Base-by-base conservation (phyloP, 53 echinoderm and acorn worm genomes). In the Astropecten irregularis region DNA sequence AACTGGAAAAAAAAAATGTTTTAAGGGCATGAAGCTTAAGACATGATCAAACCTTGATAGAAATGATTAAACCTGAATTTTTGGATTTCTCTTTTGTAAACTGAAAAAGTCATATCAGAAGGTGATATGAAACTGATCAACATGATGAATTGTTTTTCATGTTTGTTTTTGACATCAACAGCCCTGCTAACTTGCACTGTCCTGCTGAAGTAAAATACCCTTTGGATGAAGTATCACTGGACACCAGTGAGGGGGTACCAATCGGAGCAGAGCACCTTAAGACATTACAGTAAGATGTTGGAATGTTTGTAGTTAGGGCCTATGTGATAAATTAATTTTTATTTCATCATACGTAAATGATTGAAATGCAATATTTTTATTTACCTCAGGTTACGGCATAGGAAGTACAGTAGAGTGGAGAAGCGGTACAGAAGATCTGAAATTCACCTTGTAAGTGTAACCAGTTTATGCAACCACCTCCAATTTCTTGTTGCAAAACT, bases 211-310 rank as follows among this genome's bases (percentile, higher is more conserved):
- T 68, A 4, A 58, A 65, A 37, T 21, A 15, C 32, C 68, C 60
- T 2, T 54, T 71, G 36, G 77, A 76, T n/a, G 44, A 52, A 46
- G 76, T 46, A n/a, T 40, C 38, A 13, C 44, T 89, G 1, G 85
- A 63, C 67, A 66, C 85, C 18, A 50, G 71, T 0, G 50, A 79
- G 14, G 87, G 79, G 30, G 14, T 88, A n/a, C 93, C 93, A 54
- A 72, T 60, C 30, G 85, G 85, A 73, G 82, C 79, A 35, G 88
- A 88, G 35, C 59, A 82, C 2, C 88, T 93, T 48, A 64, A 82
- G 6, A 73, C 93, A 65, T 39, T 93, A 66, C 72, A 83, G 93
- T 93, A 81, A 88, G 88, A 27, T 11, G 38, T 36, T 33, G 34
- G n/a, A 46, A 16, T 18, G 59, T 9, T 7, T 13, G 13, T 44